Conservation (phyloP, 2,888 invertebrate genomes). For the Caenorhabditis japonica region DNA sequence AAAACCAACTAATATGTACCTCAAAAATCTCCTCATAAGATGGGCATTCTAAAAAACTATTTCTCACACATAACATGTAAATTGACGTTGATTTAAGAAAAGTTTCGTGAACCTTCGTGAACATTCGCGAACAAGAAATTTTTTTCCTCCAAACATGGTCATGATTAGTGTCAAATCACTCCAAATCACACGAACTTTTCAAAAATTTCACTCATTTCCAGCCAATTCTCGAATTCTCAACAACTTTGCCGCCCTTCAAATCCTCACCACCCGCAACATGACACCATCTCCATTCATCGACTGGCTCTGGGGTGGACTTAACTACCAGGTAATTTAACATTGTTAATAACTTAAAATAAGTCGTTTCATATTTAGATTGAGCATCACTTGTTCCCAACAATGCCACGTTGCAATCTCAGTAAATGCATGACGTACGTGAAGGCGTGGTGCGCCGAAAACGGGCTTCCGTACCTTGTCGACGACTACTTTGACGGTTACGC, state of each 20-base stretch:
- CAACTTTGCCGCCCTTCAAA: constrained; percentile 76
- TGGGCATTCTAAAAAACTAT: no score
- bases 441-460: constrained; percentile 69
- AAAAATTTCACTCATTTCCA: no score
- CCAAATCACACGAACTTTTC: no score
- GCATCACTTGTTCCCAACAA: constrained; percentile 76
- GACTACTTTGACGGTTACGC: constrained; percentile 73
- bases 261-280: constrained; percentile 76
- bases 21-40: no score
- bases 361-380: constrained; percentile 70
- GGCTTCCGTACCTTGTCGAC: constrained; percentile 71
- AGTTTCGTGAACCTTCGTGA: no score
- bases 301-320: constrained; percentile 77
- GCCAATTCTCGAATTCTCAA: constrained; percentile 73
- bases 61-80: no score
- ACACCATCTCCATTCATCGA: constrained; percentile 73
- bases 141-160: neutral
- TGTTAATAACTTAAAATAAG: no score
- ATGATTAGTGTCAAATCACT: no score
- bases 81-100: no score
- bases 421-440: constrained; percentile 66
- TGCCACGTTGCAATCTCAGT: constrained; percentile 75
- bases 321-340: constrained; percentile 73
- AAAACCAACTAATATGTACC: no score
- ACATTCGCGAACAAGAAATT: no score